Evolutionary conservation across 2,888 invertebrate species (phyloP).

Genomic region (Hydropsyche betteni): DNA sequence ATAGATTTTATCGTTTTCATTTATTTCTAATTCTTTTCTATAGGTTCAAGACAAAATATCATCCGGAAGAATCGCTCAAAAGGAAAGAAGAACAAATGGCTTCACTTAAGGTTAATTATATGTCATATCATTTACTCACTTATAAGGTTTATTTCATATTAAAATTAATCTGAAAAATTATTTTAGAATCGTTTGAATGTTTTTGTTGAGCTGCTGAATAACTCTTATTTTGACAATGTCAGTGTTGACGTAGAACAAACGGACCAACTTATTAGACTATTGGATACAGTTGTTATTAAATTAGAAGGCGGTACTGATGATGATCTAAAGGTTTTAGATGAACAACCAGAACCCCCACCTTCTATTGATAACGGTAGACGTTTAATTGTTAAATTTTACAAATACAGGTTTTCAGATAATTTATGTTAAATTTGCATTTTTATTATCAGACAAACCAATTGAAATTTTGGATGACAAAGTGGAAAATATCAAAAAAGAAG

Average conservation of each 20-base stretch:
- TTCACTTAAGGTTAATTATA: slow-evolving; percentile 77
- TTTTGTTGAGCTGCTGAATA: slow-evolving; percentile 84
- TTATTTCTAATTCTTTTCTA: slow-evolving; percentile 48
- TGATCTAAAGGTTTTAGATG: slow-evolving; percentile 87
- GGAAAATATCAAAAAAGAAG: slow-evolving; percentile 52
- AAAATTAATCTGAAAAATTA: slow-evolving; percentile 42
- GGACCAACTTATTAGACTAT: slow-evolving; percentile 81
- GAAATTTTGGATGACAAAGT: slow-evolving; percentile 42
- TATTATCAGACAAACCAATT: slow-evolving; percentile 26
- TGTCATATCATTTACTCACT: neutral
- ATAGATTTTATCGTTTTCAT: slow-evolving; percentile 9
- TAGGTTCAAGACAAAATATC: slow-evolving; percentile 99
- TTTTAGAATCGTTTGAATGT: slow-evolving; percentile 85
- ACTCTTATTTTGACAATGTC: slow-evolving; percentile 77
- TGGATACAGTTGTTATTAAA: slow-evolving; percentile 97
- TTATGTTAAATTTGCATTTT: neutral
- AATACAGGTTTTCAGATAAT: neutral
- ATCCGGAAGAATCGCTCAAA: slow-evolving; percentile 94
- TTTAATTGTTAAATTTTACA: neutral
- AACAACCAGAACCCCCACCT: slow-evolving; percentile 61
- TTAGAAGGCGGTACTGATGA: slow-evolving; percentile 92
- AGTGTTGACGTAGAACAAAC: slow-evolving; percentile 87
- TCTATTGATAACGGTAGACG: slow-evolving; percentile 37
- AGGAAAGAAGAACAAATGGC: slow-evolving; percentile 85
- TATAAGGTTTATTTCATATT: neutral